Base-by-base conservation (phyloP, 2,888 invertebrate genomes). In the Cosmia pyralina region DNA sequence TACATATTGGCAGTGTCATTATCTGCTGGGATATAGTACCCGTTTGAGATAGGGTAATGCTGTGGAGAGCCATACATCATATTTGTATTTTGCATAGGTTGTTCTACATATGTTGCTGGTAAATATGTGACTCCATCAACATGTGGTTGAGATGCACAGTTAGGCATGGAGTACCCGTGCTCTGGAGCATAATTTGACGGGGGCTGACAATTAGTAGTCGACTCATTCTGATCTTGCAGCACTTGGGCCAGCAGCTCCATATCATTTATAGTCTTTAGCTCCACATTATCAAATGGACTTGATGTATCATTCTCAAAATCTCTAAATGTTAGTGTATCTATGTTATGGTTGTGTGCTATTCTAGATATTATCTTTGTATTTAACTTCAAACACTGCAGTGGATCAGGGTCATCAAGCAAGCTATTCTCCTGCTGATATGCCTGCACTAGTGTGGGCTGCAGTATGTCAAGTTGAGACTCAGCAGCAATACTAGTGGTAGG, bases 271-370 rank as follows among this genome's bases (percentile, higher is more conserved):
- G 98, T 98, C 94, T 99, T 98, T 69, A 99, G 93, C 94, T 98
- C 99, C 94, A 98, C 97, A 94, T 98, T 98, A 95, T 99, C 99
- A 94, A 99, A 99, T 0, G 99, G 99, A 92, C 98, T 98, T 69
- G 98, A 98, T 66, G 98, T 98, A 90, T 98, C 98, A 90, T 98
- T 97, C 93, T 99, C 99, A 96, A 99, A 99, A 93, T 99, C 99
- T 81, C 97, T 98, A 90, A 97, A 96, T 38, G 96, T 96, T 79
- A 96, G 86, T 64, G 92, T 93, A 52, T 96, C 96, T 79, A 96
- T 91, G 84, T 96, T 96, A 72, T 87, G 90, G 81, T 92, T 92
- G 60, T 93, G 93, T 57, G 92, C 89, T 55, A 93, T 87, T 84
- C 90, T 94, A 53, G 90, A 87, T 63, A 94, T 88, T 63, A 94